A percentile compares a stretch with the other conserved stretches of the same genome.
phyloP scores from a whole-genome alignment of 2,113 vertebrate genomes.

The Spea multiplicata region DNA sequence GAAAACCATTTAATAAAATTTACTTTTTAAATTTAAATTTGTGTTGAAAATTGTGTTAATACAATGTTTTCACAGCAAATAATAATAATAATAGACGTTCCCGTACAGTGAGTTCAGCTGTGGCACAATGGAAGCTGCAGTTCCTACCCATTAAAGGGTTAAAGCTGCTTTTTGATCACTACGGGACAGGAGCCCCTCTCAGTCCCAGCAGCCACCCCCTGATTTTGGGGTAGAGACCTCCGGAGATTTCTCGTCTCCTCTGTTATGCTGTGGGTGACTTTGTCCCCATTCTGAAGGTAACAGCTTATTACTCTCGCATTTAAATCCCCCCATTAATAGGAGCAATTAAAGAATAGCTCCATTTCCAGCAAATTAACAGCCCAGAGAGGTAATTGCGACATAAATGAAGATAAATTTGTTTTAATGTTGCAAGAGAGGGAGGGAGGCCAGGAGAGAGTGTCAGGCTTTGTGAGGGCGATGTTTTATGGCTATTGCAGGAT shows the following conservation, averaged over 20 bases:
- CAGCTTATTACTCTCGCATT: constrained; percentile 82
- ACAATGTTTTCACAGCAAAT: too few relatives aligned
- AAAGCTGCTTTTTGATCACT: too few relatives aligned
- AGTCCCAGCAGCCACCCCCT: neutral
- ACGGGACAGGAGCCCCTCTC: too few relatives aligned
- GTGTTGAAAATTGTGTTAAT: too few relatives aligned
- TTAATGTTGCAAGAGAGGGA: constrained; percentile 60
- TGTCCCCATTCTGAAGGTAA: constrained; percentile 74
- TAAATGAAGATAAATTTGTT: constrained; percentile 68
- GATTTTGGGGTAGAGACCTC: neutral
- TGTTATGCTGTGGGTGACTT: constrained; percentile 58
- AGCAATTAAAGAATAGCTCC: constrained; percentile 81
- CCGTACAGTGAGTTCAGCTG: too few relatives aligned
- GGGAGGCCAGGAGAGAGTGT: constrained; percentile 55
- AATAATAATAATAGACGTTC: too few relatives aligned
- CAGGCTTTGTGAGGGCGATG: constrained; percentile 49
- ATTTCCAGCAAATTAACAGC: constrained; percentile 72
- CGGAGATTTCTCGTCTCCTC: constrained; percentile 3
- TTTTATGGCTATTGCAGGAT: constrained; percentile 39
- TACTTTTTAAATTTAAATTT: too few relatives aligned
- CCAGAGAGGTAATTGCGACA: constrained; percentile 62
- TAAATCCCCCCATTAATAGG: constrained; percentile 76
- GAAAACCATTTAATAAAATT: too few relatives aligned
- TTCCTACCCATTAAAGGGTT: too few relatives aligned
- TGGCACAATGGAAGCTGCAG: too few relatives aligned